These are phyloP conservation scores for Phocides pigmalion DNA, from an alignment of 1,140 invertebrate species.

Conservation along the genomic window DNA sequence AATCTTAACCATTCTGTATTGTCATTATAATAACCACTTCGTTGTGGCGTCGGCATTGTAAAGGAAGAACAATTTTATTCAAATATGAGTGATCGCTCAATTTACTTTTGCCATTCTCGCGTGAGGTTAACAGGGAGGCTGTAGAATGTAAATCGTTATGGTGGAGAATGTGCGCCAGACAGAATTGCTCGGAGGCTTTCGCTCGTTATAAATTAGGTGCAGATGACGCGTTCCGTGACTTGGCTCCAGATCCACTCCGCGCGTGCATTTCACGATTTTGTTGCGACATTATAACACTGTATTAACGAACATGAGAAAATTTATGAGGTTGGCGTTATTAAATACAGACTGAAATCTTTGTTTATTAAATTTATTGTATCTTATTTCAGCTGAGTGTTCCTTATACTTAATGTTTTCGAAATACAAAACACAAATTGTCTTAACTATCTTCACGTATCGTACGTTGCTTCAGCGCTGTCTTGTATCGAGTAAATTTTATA, in stretches of 20 bases:
- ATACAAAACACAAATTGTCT: no score
- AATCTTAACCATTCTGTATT: background rate
- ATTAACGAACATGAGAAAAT: conserved; percentile 19
- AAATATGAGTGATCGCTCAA: conserved; percentile 40
- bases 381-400: no score
- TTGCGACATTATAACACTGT: conserved; percentile 23
- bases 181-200: conserved; percentile 38
- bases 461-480: no score
- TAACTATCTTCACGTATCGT: no score
- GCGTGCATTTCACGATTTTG: conserved; percentile 41
- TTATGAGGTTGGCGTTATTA: background rate
- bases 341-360: background rate
- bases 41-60: conserved; percentile 10
- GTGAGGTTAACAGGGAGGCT: conserved; percentile 27
- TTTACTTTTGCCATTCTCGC: conserved; percentile 36
- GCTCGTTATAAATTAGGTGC: conserved; percentile 57
- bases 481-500: no score
- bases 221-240: conserved; percentile 55
- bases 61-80: conserved; percentile 36
- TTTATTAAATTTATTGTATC: no score
- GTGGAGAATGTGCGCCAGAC: conserved; percentile 31
- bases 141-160: conserved; percentile 34
- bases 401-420: no score
- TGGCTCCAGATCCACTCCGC: conserved; percentile 44
- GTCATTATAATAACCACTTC: conserved; percentile 2